Evolutionary conservation across 2,113 vertebrate genomes (phyloP).

Genomic region (Oreamnos americanus): DNA sequence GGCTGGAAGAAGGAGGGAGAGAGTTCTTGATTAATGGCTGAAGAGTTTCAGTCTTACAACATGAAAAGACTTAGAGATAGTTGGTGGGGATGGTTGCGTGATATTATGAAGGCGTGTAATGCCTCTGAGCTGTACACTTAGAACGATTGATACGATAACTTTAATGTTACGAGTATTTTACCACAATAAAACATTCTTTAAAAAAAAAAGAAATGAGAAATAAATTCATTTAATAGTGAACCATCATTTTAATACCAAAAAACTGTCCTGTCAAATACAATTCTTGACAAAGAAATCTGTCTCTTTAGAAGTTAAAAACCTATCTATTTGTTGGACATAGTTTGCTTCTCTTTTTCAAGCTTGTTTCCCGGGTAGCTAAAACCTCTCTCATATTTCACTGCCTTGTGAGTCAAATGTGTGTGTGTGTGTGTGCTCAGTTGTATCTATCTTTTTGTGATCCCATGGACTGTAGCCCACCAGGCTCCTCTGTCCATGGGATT

Average conservation of each 20-base stretch:
- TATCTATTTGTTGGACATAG: neutral
- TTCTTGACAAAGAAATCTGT: neutral
- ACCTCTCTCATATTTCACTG: neutral
- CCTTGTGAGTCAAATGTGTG: slow-evolving; percentile 43
- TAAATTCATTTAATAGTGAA: neutral
- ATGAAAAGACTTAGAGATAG: neutral
- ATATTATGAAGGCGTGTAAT: neutral
- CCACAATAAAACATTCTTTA: neutral
- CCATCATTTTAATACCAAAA: neutral
- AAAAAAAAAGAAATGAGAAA: neutral
- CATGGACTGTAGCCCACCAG: neutral
- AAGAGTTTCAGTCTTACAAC: neutral
- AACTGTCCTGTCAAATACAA: neutral
- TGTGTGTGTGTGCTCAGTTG: neutral
- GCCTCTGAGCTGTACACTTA: neutral
- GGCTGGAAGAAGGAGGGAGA: neutral
- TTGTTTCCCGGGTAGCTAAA: slow-evolving; percentile 48
- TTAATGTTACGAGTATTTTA: neutral
- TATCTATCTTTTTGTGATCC: neutral
- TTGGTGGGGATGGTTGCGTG: neutral
- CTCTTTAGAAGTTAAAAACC: neutral
- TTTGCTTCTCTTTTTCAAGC: neutral
- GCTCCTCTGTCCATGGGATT: neutral
- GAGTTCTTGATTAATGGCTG: neutral
- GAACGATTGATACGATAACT: neutral